Evolutionary conservation across 2,888 invertebrate genomes (phyloP), one percentile per base, ranked within the genome.

Genomic region (Cloeon dipterum): DNA sequence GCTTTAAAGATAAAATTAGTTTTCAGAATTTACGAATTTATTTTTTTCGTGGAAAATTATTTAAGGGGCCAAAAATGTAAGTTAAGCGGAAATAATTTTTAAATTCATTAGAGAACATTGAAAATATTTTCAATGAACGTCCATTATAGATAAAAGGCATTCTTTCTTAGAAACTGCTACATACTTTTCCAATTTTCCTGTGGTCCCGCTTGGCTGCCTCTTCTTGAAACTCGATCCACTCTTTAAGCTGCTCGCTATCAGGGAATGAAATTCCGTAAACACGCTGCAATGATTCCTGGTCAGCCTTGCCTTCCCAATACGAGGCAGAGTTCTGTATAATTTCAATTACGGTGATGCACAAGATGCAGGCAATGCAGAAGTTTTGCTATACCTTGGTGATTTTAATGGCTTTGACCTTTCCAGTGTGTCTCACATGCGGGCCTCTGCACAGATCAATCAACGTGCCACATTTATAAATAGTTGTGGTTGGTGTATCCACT

Each of bases 241-340:
- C 94, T 53, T 94, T 96, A 43, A 98, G 59, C 51, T 88, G 91
- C 48, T 98, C 98, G 2, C 72, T 62, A 49, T 96, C 94, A 0
- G 96, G 94, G 57, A 96, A 99, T 23, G 94, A 94, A 39, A 99
- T 89, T 1, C 85, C 98, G 53, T 99, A 99, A 16, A 98, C 67
- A 38, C 98, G 68, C 56, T 99, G 96, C 2, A 98, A 57, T 1
- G 77, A 72, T 58, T 98, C 98, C 0, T 89, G 88, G 26, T 89
- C 85, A 0, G 82, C 71, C 46, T 86, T 88, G 3, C 96, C 96
- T 54, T 96, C 93, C 96, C 96, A 96, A 52, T 91, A 94, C 0
- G 91, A 79, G 0, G 88, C 53, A 1, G 66, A 66, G 45, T 65
- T 63, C 60, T 55, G 41, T n/a, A n/a, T 34, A 13, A 34, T 34